Percentiles rank a stretch among this genome's conserved stretches.
These are phyloP conservation scores for Spilarctia lutea DNA, from an alignment of 2,888 invertebrate genomes.

Conservation along the genomic window DNA sequence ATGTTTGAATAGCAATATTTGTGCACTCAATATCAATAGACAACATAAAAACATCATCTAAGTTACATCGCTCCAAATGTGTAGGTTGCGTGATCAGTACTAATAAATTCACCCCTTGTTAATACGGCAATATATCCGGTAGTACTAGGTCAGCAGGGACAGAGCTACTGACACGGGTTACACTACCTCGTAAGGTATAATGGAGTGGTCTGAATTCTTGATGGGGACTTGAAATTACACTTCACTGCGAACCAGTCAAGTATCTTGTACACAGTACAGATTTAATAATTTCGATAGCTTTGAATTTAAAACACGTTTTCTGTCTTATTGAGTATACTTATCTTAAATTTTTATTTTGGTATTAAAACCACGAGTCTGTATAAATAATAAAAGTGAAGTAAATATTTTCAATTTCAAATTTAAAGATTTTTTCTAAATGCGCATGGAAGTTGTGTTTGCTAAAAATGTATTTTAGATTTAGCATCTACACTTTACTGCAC, in stretches of 20 bases:
- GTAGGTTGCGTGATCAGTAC: constrained; percentile 20
- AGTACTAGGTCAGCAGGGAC: constrained; percentile 19
- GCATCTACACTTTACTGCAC: too few relatives aligned
- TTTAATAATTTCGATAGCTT: not conserved
- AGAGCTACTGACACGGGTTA: constrained; percentile 16
- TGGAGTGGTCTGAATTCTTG: constrained; percentile 1
- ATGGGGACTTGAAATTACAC: constrained; percentile 10
- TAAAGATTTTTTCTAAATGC: too few relatives aligned
- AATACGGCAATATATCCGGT: constrained; percentile 20
- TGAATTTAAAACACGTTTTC: too few relatives aligned
- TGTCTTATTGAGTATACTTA: too few relatives aligned
- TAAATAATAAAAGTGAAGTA: too few relatives aligned
- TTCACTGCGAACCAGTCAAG: not conserved
- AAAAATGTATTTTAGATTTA: too few relatives aligned
- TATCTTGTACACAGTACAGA: not conserved
- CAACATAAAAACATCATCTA: not conserved
- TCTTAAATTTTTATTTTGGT: too few relatives aligned
- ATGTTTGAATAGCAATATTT: not conserved
- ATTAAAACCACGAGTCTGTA: too few relatives aligned
- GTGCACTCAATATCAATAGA: not conserved
- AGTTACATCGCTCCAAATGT: constrained; percentile 5
- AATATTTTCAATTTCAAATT: too few relatives aligned
- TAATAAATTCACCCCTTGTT: constrained; percentile 29
- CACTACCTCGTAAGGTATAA: constrained; percentile 9
- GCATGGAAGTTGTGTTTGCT: too few relatives aligned